Evolutionary conservation across 2,113 vertebrate genomes (phyloP), one percentile per base, ranked within the genome.

Genomic region (Embiotoca jacksoni): DNA sequence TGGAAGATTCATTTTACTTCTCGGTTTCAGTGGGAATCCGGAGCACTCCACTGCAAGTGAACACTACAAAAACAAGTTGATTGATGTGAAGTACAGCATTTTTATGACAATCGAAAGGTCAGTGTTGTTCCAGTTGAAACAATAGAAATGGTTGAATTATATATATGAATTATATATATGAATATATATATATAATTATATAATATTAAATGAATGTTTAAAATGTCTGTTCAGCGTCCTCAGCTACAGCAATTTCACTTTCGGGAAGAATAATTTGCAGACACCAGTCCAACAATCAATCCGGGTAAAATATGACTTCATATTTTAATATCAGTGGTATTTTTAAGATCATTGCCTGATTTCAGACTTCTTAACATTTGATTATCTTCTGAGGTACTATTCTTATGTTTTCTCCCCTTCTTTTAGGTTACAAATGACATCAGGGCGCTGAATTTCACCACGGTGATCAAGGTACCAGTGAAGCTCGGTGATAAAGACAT

Each of bases 171-270:
- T 5, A 14, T 49, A 39, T 39, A 6, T 39, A 11, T 5, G 16
- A 36, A 58, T 16, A 37, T 3, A 39, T 39, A 39, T 39, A 39
- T 39, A 36, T 52, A n/a, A n/a, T 33, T 37, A 50, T 6, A 69
- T 31, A 13, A 3, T 23, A 58, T 53, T 49, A 0, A 53, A 31
- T 8, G 6, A 46, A 33, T 32, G 1, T 61, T 54, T 58, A 8
- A 2, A 33, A 37, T 46, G 0, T 87, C 9, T 70, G 0, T 83
- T 78, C 82, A 96, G 95, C 47, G 92, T 94, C 60, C 93, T 91
- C 33, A 94, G 88, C 65, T 95, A 95, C 86, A 82, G 78, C 66
- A 96, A 95, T 74, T 96, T 97, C 83, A 92, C 94, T 11, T 76
- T 74, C 39, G 92, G 88, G 2, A 78, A 90, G 15, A 91, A 78